phyloP scores from a whole-genome alignment of 2,888 invertebrate genomes.

The Hydraecia micacea region DNA sequence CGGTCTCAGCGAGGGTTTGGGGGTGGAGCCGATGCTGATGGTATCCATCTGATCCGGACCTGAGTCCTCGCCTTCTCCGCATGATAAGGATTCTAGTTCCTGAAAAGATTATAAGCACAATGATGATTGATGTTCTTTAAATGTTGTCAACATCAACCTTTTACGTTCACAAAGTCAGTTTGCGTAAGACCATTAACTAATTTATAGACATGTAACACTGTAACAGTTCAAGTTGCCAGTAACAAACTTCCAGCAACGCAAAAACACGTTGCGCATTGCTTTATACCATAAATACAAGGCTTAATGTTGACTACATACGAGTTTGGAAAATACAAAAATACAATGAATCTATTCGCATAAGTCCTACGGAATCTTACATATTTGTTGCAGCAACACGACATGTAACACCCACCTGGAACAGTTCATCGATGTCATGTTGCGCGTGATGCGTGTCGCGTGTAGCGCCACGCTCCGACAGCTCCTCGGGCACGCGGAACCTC shows the following conservation, averaged over 20 bases:
- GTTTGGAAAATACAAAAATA: not conserved
- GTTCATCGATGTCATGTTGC: slow-evolving; percentile 97
- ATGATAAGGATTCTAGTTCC: slow-evolving; percentile 98
- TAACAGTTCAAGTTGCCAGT: not conserved
- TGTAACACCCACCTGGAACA: slow-evolving; percentile 91
- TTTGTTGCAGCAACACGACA: slow-evolving; percentile 13
- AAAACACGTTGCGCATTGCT: not conserved
- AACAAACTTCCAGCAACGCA: not conserved
- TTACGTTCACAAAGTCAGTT: not conserved
- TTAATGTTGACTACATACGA: not conserved
- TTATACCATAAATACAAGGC: not conserved
- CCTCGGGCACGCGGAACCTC: slow-evolving; percentile 98
- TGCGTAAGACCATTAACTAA: not conserved
- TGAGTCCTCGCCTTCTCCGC: slow-evolving; percentile 95
- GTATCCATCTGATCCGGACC: slow-evolving; percentile 97
- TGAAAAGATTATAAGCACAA: slow-evolving; percentile 83
- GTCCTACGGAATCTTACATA: not conserved
- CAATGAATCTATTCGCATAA: not conserved
- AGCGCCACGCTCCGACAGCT: slow-evolving; percentile 93
- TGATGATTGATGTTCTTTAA: not conserved
- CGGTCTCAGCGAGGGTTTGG: slow-evolving; percentile 98
- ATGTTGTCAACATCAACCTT: not conserved
- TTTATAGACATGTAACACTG: not conserved
- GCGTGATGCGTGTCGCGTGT: slow-evolving; percentile 92
- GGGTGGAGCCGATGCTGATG: slow-evolving; percentile 98